Percentiles rank a stretch among this genome's conserved stretches.
Evolutionary conservation across 1,140 invertebrate genomes (phyloP).

Genomic region (Nymphalis io): DNA sequence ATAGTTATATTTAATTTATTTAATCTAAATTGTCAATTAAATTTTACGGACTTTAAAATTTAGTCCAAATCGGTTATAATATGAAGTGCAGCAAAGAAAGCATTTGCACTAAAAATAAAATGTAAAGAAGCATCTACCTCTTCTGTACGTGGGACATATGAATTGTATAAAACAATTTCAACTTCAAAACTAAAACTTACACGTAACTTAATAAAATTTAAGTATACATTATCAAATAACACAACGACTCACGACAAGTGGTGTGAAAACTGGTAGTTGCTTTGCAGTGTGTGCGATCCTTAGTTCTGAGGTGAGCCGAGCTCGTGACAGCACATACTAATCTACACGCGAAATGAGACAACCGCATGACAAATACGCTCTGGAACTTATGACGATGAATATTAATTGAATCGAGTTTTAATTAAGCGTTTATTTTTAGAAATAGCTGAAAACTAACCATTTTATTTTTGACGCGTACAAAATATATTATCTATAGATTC

Average conservation of each 20-base stretch:
- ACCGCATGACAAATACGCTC: constrained; percentile 52
- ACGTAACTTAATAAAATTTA: constrained; percentile 23
- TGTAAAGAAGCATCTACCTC: neutral
- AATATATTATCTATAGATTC: constrained; percentile 22
- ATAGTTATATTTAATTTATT: neutral
- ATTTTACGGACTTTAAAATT: neutral
- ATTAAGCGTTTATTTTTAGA: constrained; percentile 12
- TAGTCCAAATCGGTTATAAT: too few relatives aligned
- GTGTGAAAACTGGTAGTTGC: constrained; percentile 48
- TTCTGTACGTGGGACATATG: neutral
- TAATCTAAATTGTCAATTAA: neutral
- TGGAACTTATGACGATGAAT: constrained; percentile 37
- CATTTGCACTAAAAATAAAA: too few relatives aligned
- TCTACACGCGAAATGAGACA: constrained; percentile 52
- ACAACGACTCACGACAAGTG: constrained; percentile 27
- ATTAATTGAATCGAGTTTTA: constrained; percentile 33
- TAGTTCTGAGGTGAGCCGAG: constrained; percentile 58
- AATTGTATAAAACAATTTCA: constrained; percentile 1
- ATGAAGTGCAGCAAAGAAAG: too few relatives aligned
- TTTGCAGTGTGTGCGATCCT: constrained; percentile 44
- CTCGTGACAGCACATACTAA: constrained; percentile 64
- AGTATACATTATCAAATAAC: constrained; percentile 32
- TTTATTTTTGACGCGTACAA: constrained; percentile 12
- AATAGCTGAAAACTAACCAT: neutral
- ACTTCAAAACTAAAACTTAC: neutral